These are phyloP conservation scores for Pangasius djambal DNA, from an alignment of 2,797 vertebrate species.

Conservation along the genomic window DNA sequence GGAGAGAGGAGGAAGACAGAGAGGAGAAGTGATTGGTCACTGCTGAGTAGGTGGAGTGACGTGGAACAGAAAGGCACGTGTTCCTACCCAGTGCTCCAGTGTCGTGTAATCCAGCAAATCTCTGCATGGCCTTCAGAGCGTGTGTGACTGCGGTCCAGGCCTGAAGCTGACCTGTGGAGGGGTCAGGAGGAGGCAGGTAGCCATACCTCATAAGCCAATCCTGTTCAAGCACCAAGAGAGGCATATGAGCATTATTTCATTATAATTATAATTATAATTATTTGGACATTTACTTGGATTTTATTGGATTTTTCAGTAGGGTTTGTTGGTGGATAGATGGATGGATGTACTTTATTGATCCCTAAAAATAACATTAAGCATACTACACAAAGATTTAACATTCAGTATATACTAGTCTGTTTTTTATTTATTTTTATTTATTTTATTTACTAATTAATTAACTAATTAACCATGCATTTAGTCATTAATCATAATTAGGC, in stretches of 20 bases:
- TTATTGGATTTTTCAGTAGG: not conserved
- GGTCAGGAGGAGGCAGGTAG: constrained; percentile 76
- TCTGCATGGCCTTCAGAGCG: constrained; percentile 76
- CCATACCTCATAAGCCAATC: constrained; percentile 79
- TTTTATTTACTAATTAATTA: no score
- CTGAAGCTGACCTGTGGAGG: constrained; percentile 76
- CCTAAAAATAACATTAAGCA: not conserved
- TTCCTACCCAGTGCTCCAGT: constrained; percentile 72
- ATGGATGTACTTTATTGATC: not conserved
- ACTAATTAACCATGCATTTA: not conserved
- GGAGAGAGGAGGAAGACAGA: not conserved
- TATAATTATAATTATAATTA: not conserved
- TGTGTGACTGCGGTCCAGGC: constrained; percentile 76
- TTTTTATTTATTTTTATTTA: not conserved
- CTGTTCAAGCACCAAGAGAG: constrained; percentile 53
- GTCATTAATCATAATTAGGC: not conserved
- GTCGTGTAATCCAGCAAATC: constrained; percentile 74
- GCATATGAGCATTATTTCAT: not conserved
- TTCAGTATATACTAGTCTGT: not conserved
- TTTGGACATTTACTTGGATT: not conserved
- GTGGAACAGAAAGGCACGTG: not conserved
- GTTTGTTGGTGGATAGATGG: not conserved
- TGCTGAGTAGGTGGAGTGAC: not conserved
- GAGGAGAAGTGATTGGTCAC: not conserved
- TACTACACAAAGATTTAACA: not conserved